Base-by-base conservation (phyloP, 2,888 invertebrate genomes). In the Melanargia galathea region DNA sequence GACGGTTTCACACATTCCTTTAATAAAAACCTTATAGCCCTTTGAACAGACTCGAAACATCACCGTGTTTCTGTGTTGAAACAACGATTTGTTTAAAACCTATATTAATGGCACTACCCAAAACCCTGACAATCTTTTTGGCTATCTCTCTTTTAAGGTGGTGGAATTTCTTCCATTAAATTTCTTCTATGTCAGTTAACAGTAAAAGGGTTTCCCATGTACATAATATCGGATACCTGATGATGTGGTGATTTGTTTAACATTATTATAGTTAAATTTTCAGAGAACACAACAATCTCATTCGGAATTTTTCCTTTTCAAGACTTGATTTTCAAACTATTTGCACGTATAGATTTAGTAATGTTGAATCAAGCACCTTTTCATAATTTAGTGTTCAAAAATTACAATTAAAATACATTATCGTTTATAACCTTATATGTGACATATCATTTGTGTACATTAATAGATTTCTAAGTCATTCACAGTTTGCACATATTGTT, bases 101-200 rank as follows among this genome's bases (percentile, higher is more conserved):
- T 64, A 59, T 67, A 73, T 69, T 70, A 69, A 70, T 73, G 65
- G 70, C 72, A 72, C 71, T 65, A 61, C 82, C 85, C 83, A 71
- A 73, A 79, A 75, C 79, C 80, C 75, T 52, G 52, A 58, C 57
- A 55, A 63, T 55, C 59, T 59, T 69, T 60, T 48, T 24, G 59
- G 52, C 64, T 71, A 79, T 83, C 83, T 87, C 76, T 88, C 79
- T 85, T 84, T 84, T 88, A 86, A 84, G 90, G 90, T 91, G 90
- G 86, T 73, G 90, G 90, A 83, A 75, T 80, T 74, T 84, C 79
- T 87, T 87, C 83, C 79, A 84, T 85, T 90, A 86, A 87, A 86
- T 71, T 70, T 70, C 69, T 62, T 59, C 49, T 69, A 56, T 64
- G 56, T 79, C 79, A 77, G 82, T 84, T 86, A 79, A 78, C 79